Evolutionary conservation across 2,113 vertebrate genomes (phyloP).

Genomic region (Catagonus wagneri): DNA sequence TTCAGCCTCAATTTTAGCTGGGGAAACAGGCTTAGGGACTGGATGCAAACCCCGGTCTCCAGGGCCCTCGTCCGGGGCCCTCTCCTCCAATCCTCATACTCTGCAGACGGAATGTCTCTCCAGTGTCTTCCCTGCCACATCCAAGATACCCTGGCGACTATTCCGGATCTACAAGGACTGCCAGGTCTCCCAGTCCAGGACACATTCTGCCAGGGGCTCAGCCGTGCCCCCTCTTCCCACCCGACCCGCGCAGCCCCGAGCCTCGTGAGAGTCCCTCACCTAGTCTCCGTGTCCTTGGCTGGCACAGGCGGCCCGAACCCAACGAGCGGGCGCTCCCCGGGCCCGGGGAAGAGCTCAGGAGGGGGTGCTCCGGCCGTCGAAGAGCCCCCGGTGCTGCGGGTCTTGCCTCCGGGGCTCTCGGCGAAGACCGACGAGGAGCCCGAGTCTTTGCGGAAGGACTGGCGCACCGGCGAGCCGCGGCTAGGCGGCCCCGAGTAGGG

Average conservation of each 20-base stretch:
- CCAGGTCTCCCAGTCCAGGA: background rate
- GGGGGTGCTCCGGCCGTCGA: constrained; percentile 80
- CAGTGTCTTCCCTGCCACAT: background rate
- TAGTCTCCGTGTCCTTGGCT: constrained; percentile 92
- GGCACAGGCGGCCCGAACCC: constrained; percentile 92
- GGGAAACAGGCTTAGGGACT: background rate
- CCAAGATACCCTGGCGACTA: background rate
- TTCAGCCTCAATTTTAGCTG: background rate
- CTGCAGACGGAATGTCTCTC: background rate
- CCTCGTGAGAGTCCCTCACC: constrained; percentile 84
- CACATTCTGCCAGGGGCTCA: background rate
- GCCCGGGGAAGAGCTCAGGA: constrained; percentile 90
- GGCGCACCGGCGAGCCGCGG: constrained; percentile 95
- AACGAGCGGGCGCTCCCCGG: constrained; percentile 88
- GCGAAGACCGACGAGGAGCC: constrained; percentile 95
- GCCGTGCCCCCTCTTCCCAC: background rate
- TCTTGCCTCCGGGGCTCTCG: constrained; percentile 93
- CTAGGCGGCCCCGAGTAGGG: constrained; percentile 95
- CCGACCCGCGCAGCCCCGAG: background rate
- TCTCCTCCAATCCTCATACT: background rate
- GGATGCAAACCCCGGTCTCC: background rate
- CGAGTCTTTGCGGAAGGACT: constrained; percentile 97
- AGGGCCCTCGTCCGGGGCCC: background rate
- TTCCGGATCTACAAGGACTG: background rate
- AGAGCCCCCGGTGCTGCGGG: constrained; percentile 73